Evolutionary conservation across 2,797 vertebrate genomes (phyloP).

Genomic region (Jordanella pulchra): DNA sequence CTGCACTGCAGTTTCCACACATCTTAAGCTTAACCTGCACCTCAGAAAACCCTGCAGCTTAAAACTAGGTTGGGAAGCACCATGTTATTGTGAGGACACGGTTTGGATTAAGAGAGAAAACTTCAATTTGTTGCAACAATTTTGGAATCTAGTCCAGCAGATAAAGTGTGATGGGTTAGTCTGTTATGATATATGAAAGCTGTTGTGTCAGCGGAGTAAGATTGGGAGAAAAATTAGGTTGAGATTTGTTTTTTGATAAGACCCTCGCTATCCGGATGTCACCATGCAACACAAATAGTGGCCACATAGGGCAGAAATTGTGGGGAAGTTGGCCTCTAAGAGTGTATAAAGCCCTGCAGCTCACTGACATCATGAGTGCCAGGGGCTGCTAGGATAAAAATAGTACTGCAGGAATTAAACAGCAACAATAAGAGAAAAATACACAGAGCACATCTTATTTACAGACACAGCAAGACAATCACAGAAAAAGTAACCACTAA

Average conservation of each 20-base stretch:
- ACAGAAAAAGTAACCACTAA: neutral
- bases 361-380: conserved; percentile 21
- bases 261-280: neutral
- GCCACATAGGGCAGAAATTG: conserved; percentile 23
- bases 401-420: conserved; percentile 28
- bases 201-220: neutral
- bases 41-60: conserved; percentile 34
- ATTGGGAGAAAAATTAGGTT: conserved; percentile 3
- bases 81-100: neutral
- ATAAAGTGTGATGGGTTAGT: neutral
- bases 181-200: neutral
- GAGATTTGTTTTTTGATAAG: neutral
- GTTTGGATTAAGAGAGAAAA: conserved; percentile 8
- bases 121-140: conserved; percentile 11
- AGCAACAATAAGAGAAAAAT: conserved; percentile 15
- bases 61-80: conserved; percentile 5
- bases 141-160: neutral
- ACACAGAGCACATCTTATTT: conserved; percentile 11
- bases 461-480: neutral
- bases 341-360: conserved; percentile 25
- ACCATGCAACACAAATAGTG: conserved; percentile 8
- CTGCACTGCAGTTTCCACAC: conserved; percentile 59
- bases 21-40: conserved; percentile 27
- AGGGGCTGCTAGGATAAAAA: conserved; percentile 35
- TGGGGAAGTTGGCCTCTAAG: conserved; percentile 40